Conservation (phyloP, 2,113 vertebrate genomes). For the Plecturocebus donacophilus region DNA sequence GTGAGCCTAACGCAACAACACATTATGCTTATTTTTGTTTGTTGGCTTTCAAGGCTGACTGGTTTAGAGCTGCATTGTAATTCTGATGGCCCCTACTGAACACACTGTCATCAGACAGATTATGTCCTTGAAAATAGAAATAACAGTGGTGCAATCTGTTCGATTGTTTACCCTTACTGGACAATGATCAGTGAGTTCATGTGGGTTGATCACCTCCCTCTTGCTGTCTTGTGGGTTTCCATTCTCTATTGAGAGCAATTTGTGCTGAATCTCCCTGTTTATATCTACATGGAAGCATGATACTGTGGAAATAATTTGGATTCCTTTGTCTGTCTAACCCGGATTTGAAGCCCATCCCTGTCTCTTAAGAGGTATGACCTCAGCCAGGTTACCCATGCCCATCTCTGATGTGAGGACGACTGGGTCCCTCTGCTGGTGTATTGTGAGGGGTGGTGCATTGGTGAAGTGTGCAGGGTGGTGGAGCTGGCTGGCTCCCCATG, state of each 20-base stretch:
- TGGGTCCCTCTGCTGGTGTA: background rate
- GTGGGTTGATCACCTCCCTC: background rate
- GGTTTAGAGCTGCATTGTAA: background rate
- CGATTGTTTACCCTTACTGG: background rate
- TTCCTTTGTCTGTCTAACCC: background rate
- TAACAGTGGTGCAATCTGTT: background rate
- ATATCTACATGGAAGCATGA: background rate
- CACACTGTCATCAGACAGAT: background rate
- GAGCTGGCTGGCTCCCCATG: no score
- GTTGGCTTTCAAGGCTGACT: background rate
- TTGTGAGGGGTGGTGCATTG: background rate
- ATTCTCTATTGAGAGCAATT: background rate
- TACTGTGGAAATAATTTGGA: rapidly evolving
- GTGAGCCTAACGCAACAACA: background rate
- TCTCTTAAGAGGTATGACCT: background rate
- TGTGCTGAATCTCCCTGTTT: background rate
- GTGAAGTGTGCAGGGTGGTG: rapidly evolving
- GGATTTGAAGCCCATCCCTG: background rate
- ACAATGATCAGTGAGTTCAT: background rate
- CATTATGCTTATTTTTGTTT: background rate
- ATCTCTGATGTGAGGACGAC: background rate
- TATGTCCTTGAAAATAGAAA: conserved; percentile 21
- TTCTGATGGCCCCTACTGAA: conserved; percentile 16
- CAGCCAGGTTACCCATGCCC: background rate
- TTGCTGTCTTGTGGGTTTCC: background rate